Conservation (phyloP, 1,140 invertebrate genomes). For the Drosophila kohkoa region DNA sequence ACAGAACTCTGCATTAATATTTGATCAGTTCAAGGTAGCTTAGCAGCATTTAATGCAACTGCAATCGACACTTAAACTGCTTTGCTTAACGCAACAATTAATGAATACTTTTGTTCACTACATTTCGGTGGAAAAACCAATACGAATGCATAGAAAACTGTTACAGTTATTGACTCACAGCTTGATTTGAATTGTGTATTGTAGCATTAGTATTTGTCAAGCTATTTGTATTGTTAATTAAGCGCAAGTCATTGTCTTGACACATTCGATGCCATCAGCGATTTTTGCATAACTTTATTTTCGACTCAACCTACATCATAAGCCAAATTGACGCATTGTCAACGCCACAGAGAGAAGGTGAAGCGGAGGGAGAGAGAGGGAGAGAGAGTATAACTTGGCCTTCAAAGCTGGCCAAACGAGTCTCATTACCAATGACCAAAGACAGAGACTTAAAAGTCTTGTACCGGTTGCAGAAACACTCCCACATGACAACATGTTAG, state of each 20-base stretch:
- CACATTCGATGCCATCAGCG: slow-evolving; percentile 24
- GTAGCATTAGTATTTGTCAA: background rate
- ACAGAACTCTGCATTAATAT: background rate
- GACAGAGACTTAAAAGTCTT: background rate
- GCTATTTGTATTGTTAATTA: slow-evolving; percentile 28
- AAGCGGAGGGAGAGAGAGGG: background rate
- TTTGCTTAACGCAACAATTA: background rate
- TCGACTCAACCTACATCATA: slow-evolving; percentile 11
- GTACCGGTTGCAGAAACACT: slow-evolving; percentile 37
- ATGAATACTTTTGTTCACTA: background rate
- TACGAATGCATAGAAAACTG: background rate
- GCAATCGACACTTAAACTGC: background rate
- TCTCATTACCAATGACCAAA: slow-evolving; percentile 39
- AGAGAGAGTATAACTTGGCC: slow-evolving; percentile 20
- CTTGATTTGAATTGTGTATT: slow-evolving; percentile 3
- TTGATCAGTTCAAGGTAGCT: background rate
- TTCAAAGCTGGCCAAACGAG: slow-evolving; percentile 43
- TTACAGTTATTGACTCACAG: background rate
- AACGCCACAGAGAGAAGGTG: slow-evolving; percentile 4
- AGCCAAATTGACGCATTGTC: slow-evolving; percentile 33
- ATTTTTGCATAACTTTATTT: slow-evolving; percentile 39
- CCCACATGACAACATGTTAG: slow-evolving; percentile 18
- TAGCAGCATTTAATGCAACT: background rate
- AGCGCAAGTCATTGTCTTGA: slow-evolving; percentile 36
- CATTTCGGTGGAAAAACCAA: background rate